Percentiles rank a stretch among this genome's conserved stretches.
Evolutionary conservation across 2,797 vertebrate species (phyloP).

Genomic region (Brachymystax lenok): DNA sequence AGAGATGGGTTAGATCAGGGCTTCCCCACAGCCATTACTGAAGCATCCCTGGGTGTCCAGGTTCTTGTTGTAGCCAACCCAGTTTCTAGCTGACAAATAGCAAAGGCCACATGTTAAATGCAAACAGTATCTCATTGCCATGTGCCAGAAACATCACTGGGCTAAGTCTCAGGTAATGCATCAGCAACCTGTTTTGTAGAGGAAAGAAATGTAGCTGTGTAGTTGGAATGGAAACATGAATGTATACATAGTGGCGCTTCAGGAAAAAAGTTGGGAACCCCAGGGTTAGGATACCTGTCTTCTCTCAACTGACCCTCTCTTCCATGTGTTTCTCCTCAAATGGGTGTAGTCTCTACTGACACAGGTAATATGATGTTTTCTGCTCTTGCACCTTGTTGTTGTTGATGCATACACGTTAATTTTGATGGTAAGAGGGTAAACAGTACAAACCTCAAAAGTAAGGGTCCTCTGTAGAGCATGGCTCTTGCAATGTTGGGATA

Average conservation of each 20-base stretch:
- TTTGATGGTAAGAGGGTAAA: neutral
- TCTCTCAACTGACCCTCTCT: constrained; percentile 68
- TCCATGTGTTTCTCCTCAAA: constrained; percentile 75
- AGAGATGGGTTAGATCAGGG: neutral
- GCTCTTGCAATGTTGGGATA: neutral
- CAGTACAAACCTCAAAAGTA: neutral
- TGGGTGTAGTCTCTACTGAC: constrained; percentile 84
- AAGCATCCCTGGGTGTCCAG: neutral
- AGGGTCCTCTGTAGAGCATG: neutral
- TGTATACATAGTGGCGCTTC: neutral
- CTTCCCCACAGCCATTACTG: neutral
- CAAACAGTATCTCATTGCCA: neutral
- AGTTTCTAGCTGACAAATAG: neutral
- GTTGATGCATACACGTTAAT: constrained; percentile 26
- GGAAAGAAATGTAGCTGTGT: neutral
- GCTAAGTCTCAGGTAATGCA: neutral
- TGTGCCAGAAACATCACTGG: neutral
- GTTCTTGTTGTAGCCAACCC: neutral
- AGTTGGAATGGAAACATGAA: neutral
- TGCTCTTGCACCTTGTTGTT: constrained; percentile 52
- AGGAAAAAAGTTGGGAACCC: neutral
- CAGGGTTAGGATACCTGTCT: constrained; percentile 48
- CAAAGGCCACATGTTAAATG: neutral
- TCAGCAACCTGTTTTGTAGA: neutral
- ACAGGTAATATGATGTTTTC: constrained; percentile 82